A percentile compares a stretch with the other conserved stretches of the same genome.
Conservation (phyloP, 2,797 vertebrate species). For the Coranthus polyacanthus region DNA sequence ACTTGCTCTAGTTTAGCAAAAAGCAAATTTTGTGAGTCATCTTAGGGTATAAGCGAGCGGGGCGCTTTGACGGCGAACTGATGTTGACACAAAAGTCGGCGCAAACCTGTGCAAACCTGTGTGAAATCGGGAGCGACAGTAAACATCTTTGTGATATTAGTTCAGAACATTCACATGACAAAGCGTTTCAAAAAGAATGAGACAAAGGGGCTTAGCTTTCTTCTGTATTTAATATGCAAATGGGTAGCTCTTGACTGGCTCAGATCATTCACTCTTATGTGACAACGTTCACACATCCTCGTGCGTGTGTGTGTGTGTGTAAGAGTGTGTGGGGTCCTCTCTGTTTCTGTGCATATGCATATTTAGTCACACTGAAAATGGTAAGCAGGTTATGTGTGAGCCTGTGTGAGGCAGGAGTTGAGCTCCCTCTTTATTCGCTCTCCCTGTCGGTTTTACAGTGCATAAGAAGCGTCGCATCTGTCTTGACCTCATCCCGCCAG, state of each 20-base stretch:
- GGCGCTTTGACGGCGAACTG: constrained; percentile 31
- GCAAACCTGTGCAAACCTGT: constrained; percentile 19
- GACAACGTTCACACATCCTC: constrained; percentile 26
- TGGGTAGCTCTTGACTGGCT: constrained; percentile 9
- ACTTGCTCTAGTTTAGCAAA: constrained; percentile 41
- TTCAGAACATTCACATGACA: constrained; percentile 1
- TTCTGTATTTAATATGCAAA: constrained; percentile 3
- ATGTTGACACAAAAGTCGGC: constrained; percentile 53
- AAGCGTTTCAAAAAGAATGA: background rate
- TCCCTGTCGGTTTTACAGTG: constrained; percentile 57
- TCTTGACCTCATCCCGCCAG: constrained; percentile 58
- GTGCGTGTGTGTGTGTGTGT: constrained; percentile 8
- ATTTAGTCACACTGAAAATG: constrained; percentile 69
- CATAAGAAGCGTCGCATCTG: constrained; percentile 43
- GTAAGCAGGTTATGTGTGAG: constrained; percentile 74
- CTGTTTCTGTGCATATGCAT: constrained; percentile 57
- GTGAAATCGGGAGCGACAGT: constrained; percentile 17
- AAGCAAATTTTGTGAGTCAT: constrained; percentile 42
- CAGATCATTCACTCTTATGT: constrained; percentile 27
- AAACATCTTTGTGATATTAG: constrained; percentile 19
- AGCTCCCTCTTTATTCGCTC: constrained; percentile 53
- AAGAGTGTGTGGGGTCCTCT: constrained; percentile 51
- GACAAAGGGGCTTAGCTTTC: background rate
- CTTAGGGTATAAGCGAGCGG: constrained; percentile 20
- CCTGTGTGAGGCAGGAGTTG: constrained; percentile 37